These are phyloP conservation scores for Pseudopleuronectes americanus DNA, from an alignment of 2,797 vertebrate species.

Conservation along the genomic window DNA sequence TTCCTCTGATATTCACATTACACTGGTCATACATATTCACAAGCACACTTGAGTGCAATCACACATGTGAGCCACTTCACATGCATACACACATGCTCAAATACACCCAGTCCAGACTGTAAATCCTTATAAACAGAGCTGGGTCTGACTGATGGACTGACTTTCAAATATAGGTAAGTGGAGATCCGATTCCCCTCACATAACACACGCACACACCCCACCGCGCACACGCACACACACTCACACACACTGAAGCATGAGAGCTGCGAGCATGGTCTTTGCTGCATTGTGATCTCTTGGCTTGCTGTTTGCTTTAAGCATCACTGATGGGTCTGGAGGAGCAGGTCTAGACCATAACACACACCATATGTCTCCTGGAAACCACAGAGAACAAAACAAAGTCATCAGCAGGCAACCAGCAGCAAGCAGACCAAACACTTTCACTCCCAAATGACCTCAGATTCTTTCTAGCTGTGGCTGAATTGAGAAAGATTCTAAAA, in stretches of 20 bases:
- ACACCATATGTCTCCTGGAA: conserved; percentile 65
- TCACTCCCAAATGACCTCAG: conserved; percentile 46
- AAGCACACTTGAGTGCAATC: conserved; percentile 60
- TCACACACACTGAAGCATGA: neutral
- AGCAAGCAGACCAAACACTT: conserved; percentile 28
- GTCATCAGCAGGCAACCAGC: conserved; percentile 57
- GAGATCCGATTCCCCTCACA: conserved; percentile 50
- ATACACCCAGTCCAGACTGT: conserved; percentile 10
- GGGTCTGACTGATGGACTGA: conserved; percentile 57
- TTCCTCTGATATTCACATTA: conserved; percentile 60
- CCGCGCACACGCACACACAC: neutral
- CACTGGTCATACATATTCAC: conserved; percentile 60
- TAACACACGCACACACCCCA: neutral
- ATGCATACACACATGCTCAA: conserved; percentile 8
- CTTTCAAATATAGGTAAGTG: conserved; percentile 51
- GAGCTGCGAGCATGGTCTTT: conserved; percentile 26
- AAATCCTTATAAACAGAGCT: conserved; percentile 31
- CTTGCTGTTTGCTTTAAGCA: conserved; percentile 53
- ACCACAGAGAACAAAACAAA: conserved; percentile 64
- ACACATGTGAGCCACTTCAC: conserved; percentile 59
- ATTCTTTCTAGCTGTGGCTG: conserved; percentile 25
- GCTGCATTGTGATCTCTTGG: conserved; percentile 46
- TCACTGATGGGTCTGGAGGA: conserved; percentile 42
- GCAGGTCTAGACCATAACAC: conserved; percentile 55
- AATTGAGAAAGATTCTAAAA: conserved; percentile 29